Evolutionary conservation across 2,888 invertebrate genomes (phyloP), one percentile per base, ranked within the genome.

Genomic region (Rambutsinella grinnellia): DNA sequence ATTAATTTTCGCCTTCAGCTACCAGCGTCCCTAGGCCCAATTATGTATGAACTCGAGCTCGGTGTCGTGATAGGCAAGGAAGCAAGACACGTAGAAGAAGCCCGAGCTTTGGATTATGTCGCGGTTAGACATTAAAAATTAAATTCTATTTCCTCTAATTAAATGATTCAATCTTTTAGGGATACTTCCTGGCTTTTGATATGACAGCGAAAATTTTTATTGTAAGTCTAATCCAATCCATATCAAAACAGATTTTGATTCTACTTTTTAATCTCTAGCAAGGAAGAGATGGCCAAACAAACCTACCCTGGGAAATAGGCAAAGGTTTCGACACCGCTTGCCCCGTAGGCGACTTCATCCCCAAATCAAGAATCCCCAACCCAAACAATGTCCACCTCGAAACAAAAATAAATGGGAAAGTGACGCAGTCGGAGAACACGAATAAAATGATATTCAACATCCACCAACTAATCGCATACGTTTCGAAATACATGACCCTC

Each of bases 251-350:
- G n/a, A n/a, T n/a, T n/a, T 51, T 15, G 62, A 53, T n/a, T n/a
- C n/a, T n/a, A n/a, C n/a, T n/a, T n/a, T n/a, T n/a, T n/a, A n/a
- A n/a, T n/a, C n/a, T n/a, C n/a, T n/a, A n/a, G n/a, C n/a, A n/a
- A n/a, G n/a, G n/a, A n/a, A n/a, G n/a, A n/a, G n/a, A n/a, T n/a
- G n/a, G n/a, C n/a, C n/a, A n/a, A n/a, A n/a, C n/a, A n/a, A n/a
- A 67, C 0, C 88, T 89, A 27, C 92, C 93, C 0, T 94, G 94
- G 94, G 89, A 89, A 28, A 85, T 93, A 57, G 92, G 92, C 2
- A 94, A 94, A 87, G 92, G 93, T 2, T 94, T 93, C 85, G 93
- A 94, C 85, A 92, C 92, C 0, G 90, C 93, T 0, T 93, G 93
- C 79, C 93, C 94, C 1, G 90, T 94, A 0, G 91, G 93, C 51